Percentiles rank a stretch among this genome's conserved stretches.
Conservation (phyloP, 1,140 invertebrate species). For the Drosophila parabipectinata region DNA sequence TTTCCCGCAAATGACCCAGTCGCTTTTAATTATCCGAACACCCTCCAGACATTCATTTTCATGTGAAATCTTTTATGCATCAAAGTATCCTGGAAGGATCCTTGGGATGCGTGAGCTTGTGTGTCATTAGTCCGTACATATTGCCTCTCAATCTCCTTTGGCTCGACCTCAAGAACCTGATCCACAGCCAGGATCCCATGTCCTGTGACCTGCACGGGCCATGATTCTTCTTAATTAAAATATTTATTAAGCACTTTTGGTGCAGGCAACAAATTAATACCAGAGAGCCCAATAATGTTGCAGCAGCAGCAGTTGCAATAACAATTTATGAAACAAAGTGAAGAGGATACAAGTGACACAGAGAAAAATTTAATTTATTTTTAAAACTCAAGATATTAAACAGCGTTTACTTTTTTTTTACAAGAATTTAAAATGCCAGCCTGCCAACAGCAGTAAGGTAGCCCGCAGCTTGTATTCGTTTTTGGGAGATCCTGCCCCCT, state of each 20-base stretch:
- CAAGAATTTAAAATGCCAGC: constrained; percentile 1
- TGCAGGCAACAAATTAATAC: constrained; percentile 76
- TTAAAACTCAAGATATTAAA: background rate
- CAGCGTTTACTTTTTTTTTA: background rate
- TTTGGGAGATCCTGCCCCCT: constrained; percentile 15
- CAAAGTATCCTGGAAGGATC: constrained; percentile 19
- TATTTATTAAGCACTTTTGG: constrained; percentile 76
- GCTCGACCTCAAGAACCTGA: constrained; percentile 27
- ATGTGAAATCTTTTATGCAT: constrained; percentile 27
- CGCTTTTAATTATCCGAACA: background rate
- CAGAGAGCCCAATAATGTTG: constrained; percentile 20
- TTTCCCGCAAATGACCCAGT: background rate
- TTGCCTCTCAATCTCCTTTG: constrained; percentile 33
- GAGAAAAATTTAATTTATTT: background rate
- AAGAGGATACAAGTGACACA: background rate
- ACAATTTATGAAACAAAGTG: constrained; percentile 31
- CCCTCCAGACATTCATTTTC: constrained; percentile 9
- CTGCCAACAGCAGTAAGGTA: too few relatives aligned
- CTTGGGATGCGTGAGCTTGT: constrained; percentile 7
- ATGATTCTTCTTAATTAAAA: constrained; percentile 65
- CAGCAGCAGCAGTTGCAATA: background rate
- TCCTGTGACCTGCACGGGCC: constrained; percentile 21
- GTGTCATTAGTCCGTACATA: constrained; percentile 35
- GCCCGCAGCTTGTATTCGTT: constrained; percentile 49
- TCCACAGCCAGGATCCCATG: constrained; percentile 19